Conservation (phyloP, 2,113 vertebrate species). For the Argyrosomus japonicus region DNA sequence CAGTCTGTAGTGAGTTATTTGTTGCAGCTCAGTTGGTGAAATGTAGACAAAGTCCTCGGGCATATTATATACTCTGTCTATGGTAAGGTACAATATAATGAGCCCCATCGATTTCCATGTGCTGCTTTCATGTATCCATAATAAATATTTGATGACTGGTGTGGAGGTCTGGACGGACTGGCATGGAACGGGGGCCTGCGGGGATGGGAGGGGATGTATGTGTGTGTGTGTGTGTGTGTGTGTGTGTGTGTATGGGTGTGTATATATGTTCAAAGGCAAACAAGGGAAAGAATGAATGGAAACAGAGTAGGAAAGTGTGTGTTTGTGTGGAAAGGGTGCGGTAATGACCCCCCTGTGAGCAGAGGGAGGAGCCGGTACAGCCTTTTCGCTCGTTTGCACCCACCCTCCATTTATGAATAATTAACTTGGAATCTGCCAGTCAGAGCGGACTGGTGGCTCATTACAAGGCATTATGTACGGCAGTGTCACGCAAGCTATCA, state of each 20-base stretch:
- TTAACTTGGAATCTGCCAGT: slow-evolving; percentile 74
- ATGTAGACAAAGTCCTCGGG: slow-evolving; percentile 29
- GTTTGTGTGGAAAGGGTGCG: slow-evolving; percentile 26
- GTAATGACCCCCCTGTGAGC: slow-evolving; percentile 73
- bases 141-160: slow-evolving; percentile 83
- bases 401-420: slow-evolving; percentile 80
- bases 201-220: slow-evolving; percentile 42
- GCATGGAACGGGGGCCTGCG: slow-evolving; percentile 58
- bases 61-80: slow-evolving; percentile 16
- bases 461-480: slow-evolving; percentile 77
- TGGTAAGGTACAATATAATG: slow-evolving; percentile 71
- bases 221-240: slow-evolving; percentile 16
- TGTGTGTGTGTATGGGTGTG: slow-evolving; percentile 24
- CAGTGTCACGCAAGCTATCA: slow-evolving; percentile 76
- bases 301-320: slow-evolving; percentile 3
- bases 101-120: slow-evolving; percentile 77
- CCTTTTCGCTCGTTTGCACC: slow-evolving; percentile 31
- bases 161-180: slow-evolving; percentile 53
- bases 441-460: slow-evolving; percentile 70
- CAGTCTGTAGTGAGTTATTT: background rate
- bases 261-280: slow-evolving; percentile 56
- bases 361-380: slow-evolving; percentile 60
- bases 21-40: slow-evolving; percentile 8
- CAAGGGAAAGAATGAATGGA: slow-evolving; percentile 24
- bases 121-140: slow-evolving; percentile 76